Evolutionary conservation across 2,888 invertebrate genomes (phyloP).

Genomic region (Biston stratarius): DNA sequence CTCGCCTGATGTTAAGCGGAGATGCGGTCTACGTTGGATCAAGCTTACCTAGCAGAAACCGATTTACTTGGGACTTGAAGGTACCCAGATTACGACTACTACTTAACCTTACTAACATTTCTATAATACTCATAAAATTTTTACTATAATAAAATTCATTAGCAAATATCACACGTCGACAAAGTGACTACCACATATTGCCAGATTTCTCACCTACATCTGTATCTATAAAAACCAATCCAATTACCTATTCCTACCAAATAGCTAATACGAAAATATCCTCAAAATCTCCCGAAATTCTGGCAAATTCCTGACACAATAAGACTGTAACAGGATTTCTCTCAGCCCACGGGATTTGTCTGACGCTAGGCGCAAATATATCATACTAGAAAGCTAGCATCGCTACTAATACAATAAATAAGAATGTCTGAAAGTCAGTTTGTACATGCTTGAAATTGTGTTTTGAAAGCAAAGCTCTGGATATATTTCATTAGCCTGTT

Average conservation of each 20-base stretch:
- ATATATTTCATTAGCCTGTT: too few relatives aligned
- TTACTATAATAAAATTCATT: too few relatives aligned
- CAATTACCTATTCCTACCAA: conserved; percentile 12
- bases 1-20: too few relatives aligned
- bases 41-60: too few relatives aligned
- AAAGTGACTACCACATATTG: not conserved
- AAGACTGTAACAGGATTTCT: conserved; percentile 16
- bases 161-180: not conserved
- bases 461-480: too few relatives aligned
- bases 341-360: conserved; percentile 21
- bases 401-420: not conserved
- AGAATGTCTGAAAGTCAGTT: conserved; percentile 1
- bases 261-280: conserved; percentile 11
- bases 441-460: too few relatives aligned
- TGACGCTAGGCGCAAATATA: conserved; percentile 21
- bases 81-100: too few relatives aligned
- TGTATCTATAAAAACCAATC: conserved; percentile 3
- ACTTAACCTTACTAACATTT: too few relatives aligned
- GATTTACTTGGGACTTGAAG: too few relatives aligned
- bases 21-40: too few relatives aligned
- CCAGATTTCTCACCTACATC: not conserved
- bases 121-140: too few relatives aligned
- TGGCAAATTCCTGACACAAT: conserved; percentile 19
- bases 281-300: conserved; percentile 10
- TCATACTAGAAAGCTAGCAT: conserved; percentile 14